Evolutionary conservation across 1,140 invertebrate genomes (phyloP).

Genomic region (Neodiprion lecontei): DNA sequence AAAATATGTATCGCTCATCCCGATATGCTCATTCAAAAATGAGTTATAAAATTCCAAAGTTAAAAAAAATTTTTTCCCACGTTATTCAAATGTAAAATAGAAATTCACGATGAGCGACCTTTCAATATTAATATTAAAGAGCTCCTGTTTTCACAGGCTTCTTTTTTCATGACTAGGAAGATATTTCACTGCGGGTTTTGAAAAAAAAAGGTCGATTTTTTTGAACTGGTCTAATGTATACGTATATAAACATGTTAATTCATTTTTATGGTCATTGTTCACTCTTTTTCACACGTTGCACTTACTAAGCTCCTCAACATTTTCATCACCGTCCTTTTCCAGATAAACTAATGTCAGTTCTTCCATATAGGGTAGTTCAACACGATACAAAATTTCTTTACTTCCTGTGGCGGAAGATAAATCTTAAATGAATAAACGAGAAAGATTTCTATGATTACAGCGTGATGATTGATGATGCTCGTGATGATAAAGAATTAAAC

Average conservation of each 20-base stretch:
- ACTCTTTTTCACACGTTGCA: constrained; percentile 51
- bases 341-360: constrained; percentile 89
- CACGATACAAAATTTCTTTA: constrained; percentile 88
- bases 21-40: too few relatives aligned
- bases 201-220: too few relatives aligned
- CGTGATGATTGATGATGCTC: constrained; percentile 14
- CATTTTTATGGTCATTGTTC: constrained; percentile 12
- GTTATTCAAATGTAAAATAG: too few relatives aligned
- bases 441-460: neutral
- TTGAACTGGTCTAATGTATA: neutral
- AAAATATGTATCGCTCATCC: too few relatives aligned
- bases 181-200: too few relatives aligned
- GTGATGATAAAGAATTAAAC: too few relatives aligned
- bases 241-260: neutral
- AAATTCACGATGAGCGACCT: too few relatives aligned
- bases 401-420: constrained; percentile 60
- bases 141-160: too few relatives aligned
- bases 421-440: constrained; percentile 46
- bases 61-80: too few relatives aligned
- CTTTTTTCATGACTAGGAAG: too few relatives aligned
- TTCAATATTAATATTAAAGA: too few relatives aligned
- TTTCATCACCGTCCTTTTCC: constrained; percentile 72
- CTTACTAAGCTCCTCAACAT: constrained; percentile 72
- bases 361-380: constrained; percentile 88
- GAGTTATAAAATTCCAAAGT: too few relatives aligned